A percentile compares a stretch with the other conserved stretches of the same genome.
phyloP scores from a whole-genome alignment of 2,797 vertebrate species.

The Myotis planiceps region DNA sequence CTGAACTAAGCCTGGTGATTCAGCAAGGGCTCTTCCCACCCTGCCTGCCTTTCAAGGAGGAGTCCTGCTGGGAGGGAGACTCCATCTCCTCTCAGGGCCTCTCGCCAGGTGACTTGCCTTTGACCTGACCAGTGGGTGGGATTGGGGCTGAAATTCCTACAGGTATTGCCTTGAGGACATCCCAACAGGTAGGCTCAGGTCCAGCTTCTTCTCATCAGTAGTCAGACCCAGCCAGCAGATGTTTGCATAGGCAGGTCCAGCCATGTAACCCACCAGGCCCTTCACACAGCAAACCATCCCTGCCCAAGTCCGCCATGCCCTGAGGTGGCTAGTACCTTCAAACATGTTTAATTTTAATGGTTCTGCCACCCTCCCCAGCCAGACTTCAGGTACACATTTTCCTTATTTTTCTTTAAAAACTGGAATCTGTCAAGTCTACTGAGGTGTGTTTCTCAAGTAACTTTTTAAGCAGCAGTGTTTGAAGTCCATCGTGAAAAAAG shows the following conservation, averaged over 20 bases:
- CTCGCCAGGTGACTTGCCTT: background rate
- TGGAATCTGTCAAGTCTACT: background rate
- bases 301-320: background rate
- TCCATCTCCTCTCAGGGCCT: background rate
- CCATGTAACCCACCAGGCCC: background rate
- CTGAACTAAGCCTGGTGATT: background rate
- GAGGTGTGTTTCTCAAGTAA: background rate
- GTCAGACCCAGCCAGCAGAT: too few species aligned
- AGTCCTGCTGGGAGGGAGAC: background rate
- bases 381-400: background rate
- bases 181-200: background rate
- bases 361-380: background rate
- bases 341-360: background rate
- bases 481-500: background rate
- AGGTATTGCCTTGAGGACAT: background rate
- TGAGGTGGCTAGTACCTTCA: background rate
- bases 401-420: constrained; percentile 24
- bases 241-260: background rate
- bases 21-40: background rate
- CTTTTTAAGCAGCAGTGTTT: constrained; percentile 8
- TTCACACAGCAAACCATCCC: background rate
- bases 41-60: background rate
- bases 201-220: background rate
- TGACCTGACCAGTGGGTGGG: background rate
- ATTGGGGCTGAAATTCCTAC: background rate